Evolutionary conservation across 1,140 invertebrate species (phyloP), one percentile per base, ranked within the genome.

Genomic region (Drosophila athabasca): DNA sequence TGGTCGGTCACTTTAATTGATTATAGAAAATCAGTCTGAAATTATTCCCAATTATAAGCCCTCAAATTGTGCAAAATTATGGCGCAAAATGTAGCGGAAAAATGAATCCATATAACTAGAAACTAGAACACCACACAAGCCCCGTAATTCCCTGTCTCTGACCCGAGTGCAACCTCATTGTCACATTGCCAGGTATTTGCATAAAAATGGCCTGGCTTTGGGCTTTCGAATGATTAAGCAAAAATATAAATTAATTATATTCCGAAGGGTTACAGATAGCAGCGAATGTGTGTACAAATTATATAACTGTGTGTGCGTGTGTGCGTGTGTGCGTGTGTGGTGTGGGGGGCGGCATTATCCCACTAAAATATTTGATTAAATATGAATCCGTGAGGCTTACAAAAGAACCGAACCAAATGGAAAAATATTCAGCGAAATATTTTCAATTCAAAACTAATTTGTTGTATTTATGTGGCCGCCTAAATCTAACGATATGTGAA

Each of bases 161-260:
- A 13, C 6, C 54, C 31, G 41, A 52, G 24, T 15, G 7, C n/a
- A 43, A 39, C 48, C 66, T 50, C 48, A 57, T 74, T 74, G 53
- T 66, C 70, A 49, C 70, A 66, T 75, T 74, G 59, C 49, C 50
- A 8, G 62, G 62, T 24, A 76, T 75, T 76, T 76, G 62, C 62
- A 75, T 76, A 54, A 48, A 67, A 67, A 41, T 55, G 4, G 46
- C 6, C 15, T 9, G 41, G 15, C 35, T 15, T 15, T 7, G 2
- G 44, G 24, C 39, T 70, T 53, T 48, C 44, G 31, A 11, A 44
- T 61, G 57, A 58, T 50, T 35, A 44, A 49, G 31, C 49, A 51
- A 45, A 70, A 76, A 60, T 70, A 49, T 44, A 70, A 71, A 71
- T 78, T 61, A 71, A 78, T 77, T 78, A 77, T 61, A 51, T 41